Conservation (phyloP, 2,797 vertebrate species). For the Paedocypris micromegethes region DNA sequence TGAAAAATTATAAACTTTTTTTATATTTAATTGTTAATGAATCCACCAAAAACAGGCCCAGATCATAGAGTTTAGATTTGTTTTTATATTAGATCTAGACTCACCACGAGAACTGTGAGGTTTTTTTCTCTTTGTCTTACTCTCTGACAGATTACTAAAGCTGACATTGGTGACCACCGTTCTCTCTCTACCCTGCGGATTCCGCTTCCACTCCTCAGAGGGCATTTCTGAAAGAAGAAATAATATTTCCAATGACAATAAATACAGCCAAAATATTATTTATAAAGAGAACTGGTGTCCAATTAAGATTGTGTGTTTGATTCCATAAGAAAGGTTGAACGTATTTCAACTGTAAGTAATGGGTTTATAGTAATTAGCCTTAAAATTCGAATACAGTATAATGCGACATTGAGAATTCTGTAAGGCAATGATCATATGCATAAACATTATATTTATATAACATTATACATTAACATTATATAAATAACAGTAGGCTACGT, state of each 20-base stretch:
- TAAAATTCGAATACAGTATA: no score
- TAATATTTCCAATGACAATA: neutral
- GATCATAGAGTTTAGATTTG: neutral
- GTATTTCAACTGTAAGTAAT: no score
- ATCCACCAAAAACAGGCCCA: neutral
- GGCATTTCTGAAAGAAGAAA: constrained; percentile 21
- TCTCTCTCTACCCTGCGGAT: constrained; percentile 11
- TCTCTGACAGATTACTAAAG: constrained; percentile 27
- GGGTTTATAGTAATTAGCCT: no score
- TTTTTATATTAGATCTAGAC: neutral
- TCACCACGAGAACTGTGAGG: constrained; percentile 1
- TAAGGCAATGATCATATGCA: no score
- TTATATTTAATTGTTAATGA: neutral
- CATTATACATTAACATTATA: no score
- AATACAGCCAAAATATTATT: neutral
- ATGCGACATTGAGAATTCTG: no score
- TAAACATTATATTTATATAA: no score
- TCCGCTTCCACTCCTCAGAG: constrained; percentile 34
- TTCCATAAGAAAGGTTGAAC: no score
- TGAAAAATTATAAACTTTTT: constrained; percentile 31
- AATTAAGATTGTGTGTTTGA: no score
- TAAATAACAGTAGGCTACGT: no score
- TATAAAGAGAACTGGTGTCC: no score
- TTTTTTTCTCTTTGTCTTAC: constrained; percentile 2
- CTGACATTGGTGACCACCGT: constrained; percentile 21